Percentiles rank a stretch among this genome's conserved stretches.
Conservation (phyloP, 2,797 vertebrate genomes). For the Myotis pilosus region DNA sequence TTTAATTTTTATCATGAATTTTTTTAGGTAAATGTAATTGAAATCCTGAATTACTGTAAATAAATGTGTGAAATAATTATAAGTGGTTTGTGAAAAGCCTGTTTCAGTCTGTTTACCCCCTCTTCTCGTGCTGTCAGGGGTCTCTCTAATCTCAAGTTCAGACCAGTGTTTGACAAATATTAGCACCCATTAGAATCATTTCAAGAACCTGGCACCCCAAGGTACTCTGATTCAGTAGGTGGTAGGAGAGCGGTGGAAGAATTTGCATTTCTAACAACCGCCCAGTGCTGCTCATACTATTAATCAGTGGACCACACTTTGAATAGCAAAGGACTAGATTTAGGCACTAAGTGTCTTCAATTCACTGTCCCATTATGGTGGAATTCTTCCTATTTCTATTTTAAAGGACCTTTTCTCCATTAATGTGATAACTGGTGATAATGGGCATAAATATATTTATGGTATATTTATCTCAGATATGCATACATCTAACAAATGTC, state of each 20-base stretch:
- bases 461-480: background rate
- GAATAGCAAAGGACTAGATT: background rate
- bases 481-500: background rate
- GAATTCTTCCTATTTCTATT: background rate
- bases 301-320: background rate
- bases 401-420: background rate
- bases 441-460: background rate
- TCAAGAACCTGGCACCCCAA: background rate
- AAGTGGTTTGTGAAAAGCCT: background rate
- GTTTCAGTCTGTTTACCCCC: background rate
- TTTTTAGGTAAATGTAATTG: background rate
- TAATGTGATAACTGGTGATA: background rate
- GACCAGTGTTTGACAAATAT: background rate
- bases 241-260: background rate
- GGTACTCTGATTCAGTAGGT: background rate
- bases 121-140: background rate
- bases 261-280: background rate
- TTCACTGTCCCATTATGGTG: background rate
- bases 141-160: background rate
- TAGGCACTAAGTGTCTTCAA: no score
- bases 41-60: background rate
- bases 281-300: no score
- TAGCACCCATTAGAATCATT: background rate
- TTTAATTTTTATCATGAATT: background rate
- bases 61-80: background rate